Evolutionary conservation across 1,140 invertebrate genomes (phyloP), one percentile per base, ranked within the genome.

Genomic region (Drosophila sechellia): DNA sequence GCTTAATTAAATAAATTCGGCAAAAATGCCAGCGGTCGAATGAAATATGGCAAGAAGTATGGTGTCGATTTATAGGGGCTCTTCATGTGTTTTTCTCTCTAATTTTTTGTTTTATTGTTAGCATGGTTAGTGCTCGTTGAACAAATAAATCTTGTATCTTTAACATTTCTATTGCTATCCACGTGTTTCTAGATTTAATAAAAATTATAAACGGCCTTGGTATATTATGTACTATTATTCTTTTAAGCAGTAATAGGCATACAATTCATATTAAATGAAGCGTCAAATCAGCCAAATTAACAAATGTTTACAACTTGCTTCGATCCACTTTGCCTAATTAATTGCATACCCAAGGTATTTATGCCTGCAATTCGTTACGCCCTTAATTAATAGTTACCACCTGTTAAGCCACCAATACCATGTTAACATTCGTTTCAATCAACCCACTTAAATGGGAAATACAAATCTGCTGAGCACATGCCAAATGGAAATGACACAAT

Each of bases 1-100:
- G 65, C 65, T 76, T 79, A 87, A 89, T 87, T 83, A 83, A 87
- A 79, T 83, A 65, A 87, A 83, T 83, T 72, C 22, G 25, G 31
- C 27, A 59, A 75, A 70, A 57, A 72, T 57, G 45, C 22, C 37
- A 60, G 46, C 12, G 5, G 13, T 56, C 22, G 31, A 52, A 17
- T 63, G 17, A 69, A 15, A 57, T 49, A 55, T 58, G 34, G 43
- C 15, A 2, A 2, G 4, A 5, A 15, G 37, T 55, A 52, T 27
- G 39, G 49, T 15, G 58, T 42, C 40, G 66, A 11, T 40, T 3
- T 35, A n/a, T 40, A 40, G 35, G n/a, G 25, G 27, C 17, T 49
- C 13, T 48, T n/a, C 5, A 3, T 5, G 20, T 2, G 20, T 13
- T 46, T 25, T 46, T 25, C 43, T 13, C 17, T 25, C 13, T 22